Base-by-base conservation (phyloP, 2,113 vertebrate genomes). In the Bombycilla garrulus region DNA sequence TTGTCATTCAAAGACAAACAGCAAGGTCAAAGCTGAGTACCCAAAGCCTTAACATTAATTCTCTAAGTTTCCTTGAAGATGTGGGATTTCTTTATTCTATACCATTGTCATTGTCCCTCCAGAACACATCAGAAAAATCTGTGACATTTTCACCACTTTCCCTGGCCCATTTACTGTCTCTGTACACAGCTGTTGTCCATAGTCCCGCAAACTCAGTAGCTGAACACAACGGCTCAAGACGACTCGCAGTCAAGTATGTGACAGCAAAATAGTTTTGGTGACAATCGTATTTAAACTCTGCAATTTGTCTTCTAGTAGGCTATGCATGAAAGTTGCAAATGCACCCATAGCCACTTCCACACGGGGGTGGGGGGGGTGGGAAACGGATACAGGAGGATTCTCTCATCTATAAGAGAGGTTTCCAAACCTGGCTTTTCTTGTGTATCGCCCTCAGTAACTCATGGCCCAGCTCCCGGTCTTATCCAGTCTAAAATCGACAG, bases 291-390 rank as follows among this genome's bases (percentile, higher is more conserved):
- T 84, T 36, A 74, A 80, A 44, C 66, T 25, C 22, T 21, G 53
- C 35, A 57, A 31, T 31, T 51, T 31, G 13, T 45, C 62, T 48
- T 29, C 2, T 5, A 67, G 16, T 6, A 54, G 28, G 29, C n/a
- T 35, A 33, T 2, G 11, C 36, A 5, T 12, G 18, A 17, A 73
- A 88, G 57, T 31, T 77, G 16, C n/a, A 69, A 79, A 53, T 21
- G 20, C 64, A 56, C 31, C 54, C 66, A 61, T 1, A 38, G 67
- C n/a, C 33, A 17, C 20, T 36, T 78, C 8, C 42, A 21, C 47
- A 15, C 0, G 0, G 19, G 12, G 17, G 1, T 0, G 0, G 15
- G 12, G 29, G 3, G 42, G 42, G 29, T 3, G 42, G 42, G 14
- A 18, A 57, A 44, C 10, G 22, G 29, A 16, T 35, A 19, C 44